Conservation (phyloP, 2,113 vertebrate genomes). For the Melanotaenia duboulayi region DNA sequence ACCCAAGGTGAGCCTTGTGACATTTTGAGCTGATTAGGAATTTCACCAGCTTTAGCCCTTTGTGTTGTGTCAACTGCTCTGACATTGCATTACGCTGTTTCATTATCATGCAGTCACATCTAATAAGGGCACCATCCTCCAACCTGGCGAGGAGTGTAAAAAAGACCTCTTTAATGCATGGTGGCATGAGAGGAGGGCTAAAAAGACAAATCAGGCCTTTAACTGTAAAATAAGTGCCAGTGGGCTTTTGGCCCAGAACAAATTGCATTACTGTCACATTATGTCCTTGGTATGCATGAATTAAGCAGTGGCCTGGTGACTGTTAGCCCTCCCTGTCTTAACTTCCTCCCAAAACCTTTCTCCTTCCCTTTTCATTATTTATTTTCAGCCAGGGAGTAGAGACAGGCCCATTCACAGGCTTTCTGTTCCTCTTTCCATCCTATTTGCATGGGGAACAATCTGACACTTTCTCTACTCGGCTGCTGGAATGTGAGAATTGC, state of each 20-base stretch:
- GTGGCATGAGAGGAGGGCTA: slow-evolving; percentile 55
- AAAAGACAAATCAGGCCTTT: slow-evolving; percentile 68
- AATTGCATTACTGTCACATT: slow-evolving; percentile 83
- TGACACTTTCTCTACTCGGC: slow-evolving; percentile 56
- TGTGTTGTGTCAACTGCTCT: slow-evolving; percentile 77
- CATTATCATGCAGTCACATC: slow-evolving; percentile 82
- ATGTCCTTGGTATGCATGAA: slow-evolving; percentile 77
- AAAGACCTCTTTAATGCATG: slow-evolving; percentile 59
- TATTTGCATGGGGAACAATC: slow-evolving; percentile 75
- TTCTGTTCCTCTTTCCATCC: slow-evolving; percentile 36
- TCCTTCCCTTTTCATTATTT: slow-evolving; percentile 38
- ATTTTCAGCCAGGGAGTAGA: slow-evolving; percentile 49
- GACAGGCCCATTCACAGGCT: slow-evolving; percentile 36
- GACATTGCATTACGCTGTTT: slow-evolving; percentile 79
- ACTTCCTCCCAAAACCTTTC: slow-evolving; percentile 42
- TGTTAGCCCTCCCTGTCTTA: slow-evolving; percentile 38
- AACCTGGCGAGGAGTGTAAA: slow-evolving; percentile 57
- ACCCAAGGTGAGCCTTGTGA: slow-evolving; percentile 77
- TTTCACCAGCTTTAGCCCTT: slow-evolving; percentile 74
- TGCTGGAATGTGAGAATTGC: slow-evolving; percentile 69
- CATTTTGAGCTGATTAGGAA: slow-evolving; percentile 82
- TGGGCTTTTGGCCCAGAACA: slow-evolving; percentile 79
- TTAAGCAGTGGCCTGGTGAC: slow-evolving; percentile 68
- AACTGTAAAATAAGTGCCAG: slow-evolving; percentile 74
- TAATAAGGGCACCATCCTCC: slow-evolving; percentile 70